Evolutionary conservation across 1,140 invertebrate species (phyloP).

Genomic region (Saccostrea glomerata): DNA sequence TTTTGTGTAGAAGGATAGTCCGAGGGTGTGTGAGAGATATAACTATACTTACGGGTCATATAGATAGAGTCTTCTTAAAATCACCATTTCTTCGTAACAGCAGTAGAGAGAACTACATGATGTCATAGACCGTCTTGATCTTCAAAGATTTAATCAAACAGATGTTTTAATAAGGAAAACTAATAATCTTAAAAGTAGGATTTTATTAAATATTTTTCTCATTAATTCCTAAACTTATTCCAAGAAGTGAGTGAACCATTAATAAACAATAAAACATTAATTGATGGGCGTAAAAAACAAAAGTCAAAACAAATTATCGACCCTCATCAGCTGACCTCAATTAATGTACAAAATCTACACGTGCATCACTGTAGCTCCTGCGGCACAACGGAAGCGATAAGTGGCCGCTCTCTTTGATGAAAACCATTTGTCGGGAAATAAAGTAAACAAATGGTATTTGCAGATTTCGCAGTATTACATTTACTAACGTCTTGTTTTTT

Average conservation of each 20-base stretch:
- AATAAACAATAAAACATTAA: no score
- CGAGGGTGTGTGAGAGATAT: no score
- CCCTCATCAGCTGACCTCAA: background rate
- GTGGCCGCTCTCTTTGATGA: background rate
- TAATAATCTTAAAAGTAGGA: no score
- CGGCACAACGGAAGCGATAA: conserved; percentile 21
- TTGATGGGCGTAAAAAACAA: background rate
- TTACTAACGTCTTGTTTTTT: background rate
- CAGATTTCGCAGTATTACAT: background rate
- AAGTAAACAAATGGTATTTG: conserved; percentile 10
- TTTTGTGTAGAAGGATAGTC: no score
- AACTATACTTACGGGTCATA: background rate
- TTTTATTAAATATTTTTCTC: no score
- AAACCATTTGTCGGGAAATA: background rate
- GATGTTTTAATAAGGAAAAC: no score
- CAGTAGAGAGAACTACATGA: background rate
- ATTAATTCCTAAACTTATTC: no score
- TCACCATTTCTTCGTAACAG: conserved; percentile 5
- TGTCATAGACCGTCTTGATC: background rate
- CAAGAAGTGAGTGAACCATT: no score
- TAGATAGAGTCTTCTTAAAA: background rate
- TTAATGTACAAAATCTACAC: background rate
- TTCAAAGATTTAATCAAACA: background rate
- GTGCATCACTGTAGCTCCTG: background rate
- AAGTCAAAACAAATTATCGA: background rate